A percentile compares a stretch with the other conserved stretches of the same genome.
phyloP scores from a whole-genome alignment of 2,888 invertebrate genomes.

The Orthosia cruda region DNA sequence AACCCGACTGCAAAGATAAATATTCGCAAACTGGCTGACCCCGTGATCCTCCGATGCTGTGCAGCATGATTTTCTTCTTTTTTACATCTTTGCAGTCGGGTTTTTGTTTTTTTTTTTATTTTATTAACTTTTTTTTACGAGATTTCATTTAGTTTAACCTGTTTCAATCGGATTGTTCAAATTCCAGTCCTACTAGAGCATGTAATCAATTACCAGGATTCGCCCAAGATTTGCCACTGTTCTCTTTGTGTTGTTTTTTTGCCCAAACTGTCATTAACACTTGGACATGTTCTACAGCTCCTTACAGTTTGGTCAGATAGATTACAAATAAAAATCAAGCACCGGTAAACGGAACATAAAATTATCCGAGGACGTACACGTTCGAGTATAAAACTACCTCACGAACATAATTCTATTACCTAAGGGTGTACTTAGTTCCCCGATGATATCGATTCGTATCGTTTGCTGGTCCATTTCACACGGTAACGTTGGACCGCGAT shows the following conservation, averaged over 20 bases:
- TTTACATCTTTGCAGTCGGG: too few species aligned
- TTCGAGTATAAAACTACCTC: constrained; percentile 15
- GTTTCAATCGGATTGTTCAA: too few species aligned
- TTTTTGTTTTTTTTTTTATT: too few species aligned
- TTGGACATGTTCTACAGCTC: neutral
- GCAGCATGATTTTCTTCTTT: too few species aligned
- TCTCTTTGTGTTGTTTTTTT: neutral
- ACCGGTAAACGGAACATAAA: neutral
- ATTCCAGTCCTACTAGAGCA: too few species aligned
- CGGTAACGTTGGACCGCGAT: constrained; percentile 31
- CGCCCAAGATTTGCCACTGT: neutral
- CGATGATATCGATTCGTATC: constrained; percentile 52
- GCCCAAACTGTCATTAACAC: neutral
- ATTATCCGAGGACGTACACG: constrained; percentile 11
- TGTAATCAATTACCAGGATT: neutral
- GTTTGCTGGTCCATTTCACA: constrained; percentile 57
- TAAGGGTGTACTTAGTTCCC: constrained; percentile 26
- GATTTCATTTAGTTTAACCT: too few species aligned
- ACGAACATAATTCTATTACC: constrained; percentile 42
- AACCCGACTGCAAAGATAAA: too few species aligned
- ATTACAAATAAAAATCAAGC: neutral
- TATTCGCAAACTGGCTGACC: too few species aligned
- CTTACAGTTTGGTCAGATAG: neutral
- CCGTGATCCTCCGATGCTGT: too few species aligned
- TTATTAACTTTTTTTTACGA: too few species aligned